Evolutionary conservation across 92 coral and sea anemone species (phyloP), one percentile per base, ranked within the genome.

Genomic region (Diadumene lineata): DNA sequence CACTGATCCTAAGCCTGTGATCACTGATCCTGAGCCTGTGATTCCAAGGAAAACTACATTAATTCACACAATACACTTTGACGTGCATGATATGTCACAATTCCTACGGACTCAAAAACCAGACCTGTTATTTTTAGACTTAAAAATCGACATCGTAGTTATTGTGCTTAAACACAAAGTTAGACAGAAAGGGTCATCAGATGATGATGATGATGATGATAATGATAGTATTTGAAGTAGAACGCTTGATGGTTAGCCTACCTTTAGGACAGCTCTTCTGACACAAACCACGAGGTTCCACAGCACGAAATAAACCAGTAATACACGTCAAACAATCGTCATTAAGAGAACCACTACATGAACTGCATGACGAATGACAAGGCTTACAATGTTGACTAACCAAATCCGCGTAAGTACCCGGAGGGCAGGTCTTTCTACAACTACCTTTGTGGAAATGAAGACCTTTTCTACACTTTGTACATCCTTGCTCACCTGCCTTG

Each of bases 351-450:
- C 94, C 96, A 24, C 68, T 64, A 68, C 98, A 94, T 22, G 80
- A 77, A 58, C 87, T 84, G 53, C 98, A 94, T 6, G 85, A 70
- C 27, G 89, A 34, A 56, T 84, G 85, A 79, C 98, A 94, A 1
- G 81, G 75, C 51, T 77, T 76, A 70, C 98, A 94, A 46, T 80
- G 73, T 18, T 88, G 88, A 34, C 43, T 78, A 24, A 66, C 70
- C 50, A 26, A 50, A 60, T 91, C 87, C 30, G 81, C 87, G 74
- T 75, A 94, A 77, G 83, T 78, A 43, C 97, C 92, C 63, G 89
- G 73, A n/a, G 94, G 94, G 68, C 98, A 94, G 28, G 88, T 67
- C 34, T 82, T 66, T 81, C 68, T 71, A 46, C 98, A 94, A 69
- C 80, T 87, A 28, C 98, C 94, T 58, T 58, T 66, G 66, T 84